Percentiles rank a stretch among this genome's conserved stretches.
Evolutionary conservation across 30 jellyfish, hydroid and myxozoan genomes (phyloP).

Genomic region (Aurelia aurita complex sp. Pacific): DNA sequence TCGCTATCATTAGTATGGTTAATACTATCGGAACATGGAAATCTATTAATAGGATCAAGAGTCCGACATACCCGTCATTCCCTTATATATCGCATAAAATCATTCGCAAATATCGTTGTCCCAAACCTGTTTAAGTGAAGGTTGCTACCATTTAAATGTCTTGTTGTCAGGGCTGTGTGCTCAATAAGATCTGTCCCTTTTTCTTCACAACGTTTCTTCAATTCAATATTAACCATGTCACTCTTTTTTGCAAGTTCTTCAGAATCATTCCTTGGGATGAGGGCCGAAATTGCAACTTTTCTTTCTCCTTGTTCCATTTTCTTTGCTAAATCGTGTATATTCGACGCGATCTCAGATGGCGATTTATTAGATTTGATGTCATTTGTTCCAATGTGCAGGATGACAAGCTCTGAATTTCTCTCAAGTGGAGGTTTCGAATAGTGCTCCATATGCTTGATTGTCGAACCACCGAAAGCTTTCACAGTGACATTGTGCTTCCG

Average conservation of each 20-base stretch:
- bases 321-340: slow-evolving; percentile 28
- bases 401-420: slow-evolving; percentile 35
- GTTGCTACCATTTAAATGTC: slow-evolving; percentile 63
- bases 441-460: slow-evolving; percentile 43
- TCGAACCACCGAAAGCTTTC: slow-evolving; percentile 46
- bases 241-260: slow-evolving; percentile 23
- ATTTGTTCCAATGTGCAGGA: slow-evolving; percentile 42
- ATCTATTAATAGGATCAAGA: slow-evolving; percentile 31
- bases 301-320: slow-evolving; percentile 22
- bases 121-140: slow-evolving; percentile 59
- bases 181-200: slow-evolving; percentile 30
- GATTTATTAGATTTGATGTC: slow-evolving; percentile 38
- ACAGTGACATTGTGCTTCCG: slow-evolving; percentile 40
- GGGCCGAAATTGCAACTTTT: slow-evolving; percentile 28
- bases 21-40: slow-evolving; percentile 27
- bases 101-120: slow-evolving; percentile 46
- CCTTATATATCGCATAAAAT: slow-evolving; percentile 26
- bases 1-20: slow-evolving; percentile 13
- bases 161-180: slow-evolving; percentile 25
- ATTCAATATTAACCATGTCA: slow-evolving; percentile 16
- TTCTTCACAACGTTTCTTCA: slow-evolving; percentile 33
- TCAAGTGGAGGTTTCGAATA: slow-evolving; percentile 38
- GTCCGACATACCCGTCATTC: slow-evolving; percentile 46
- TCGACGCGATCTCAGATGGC: slow-evolving; percentile 17
- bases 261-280: slow-evolving; percentile 15